phyloP scores from a whole-genome alignment of 2,797 vertebrate species.

The Chloroceryle amazona region DNA sequence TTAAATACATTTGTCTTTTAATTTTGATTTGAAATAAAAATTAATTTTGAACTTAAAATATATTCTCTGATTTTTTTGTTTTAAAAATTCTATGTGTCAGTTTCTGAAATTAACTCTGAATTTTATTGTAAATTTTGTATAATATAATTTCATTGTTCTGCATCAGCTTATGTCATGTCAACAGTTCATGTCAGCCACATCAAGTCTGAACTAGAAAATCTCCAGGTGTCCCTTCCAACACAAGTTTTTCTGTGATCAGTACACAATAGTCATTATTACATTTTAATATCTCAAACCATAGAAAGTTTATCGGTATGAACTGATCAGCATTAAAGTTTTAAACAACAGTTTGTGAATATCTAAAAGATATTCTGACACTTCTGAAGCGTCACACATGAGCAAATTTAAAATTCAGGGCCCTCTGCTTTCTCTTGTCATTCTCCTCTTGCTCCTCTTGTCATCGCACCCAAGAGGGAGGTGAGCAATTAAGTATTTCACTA shows the following conservation, averaged over 20 bases:
- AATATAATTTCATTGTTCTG: not conserved
- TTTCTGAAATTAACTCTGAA: not conserved
- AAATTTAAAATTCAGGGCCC: not conserved
- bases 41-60: not conserved
- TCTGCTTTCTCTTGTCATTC: constrained; percentile 18
- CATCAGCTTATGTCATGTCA: not conserved
- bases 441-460: not conserved
- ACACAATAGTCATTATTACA: not conserved
- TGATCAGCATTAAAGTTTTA: not conserved
- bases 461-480: not conserved
- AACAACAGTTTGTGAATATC: not conserved
- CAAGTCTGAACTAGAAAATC: not conserved
- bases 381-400: not conserved
- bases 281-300: not conserved
- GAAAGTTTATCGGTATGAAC: not conserved
- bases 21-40: not conserved
- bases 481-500: constrained; percentile 23
- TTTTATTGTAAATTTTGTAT: not conserved
- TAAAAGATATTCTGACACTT: not conserved
- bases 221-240: not conserved
- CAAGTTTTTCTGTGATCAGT: not conserved
- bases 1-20: not conserved
- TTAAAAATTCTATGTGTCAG: not conserved
- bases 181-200: not conserved
- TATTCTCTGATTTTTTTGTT: not conserved